A percentile compares a stretch with the other conserved stretches of the same genome.
Evolutionary conservation across 2,797 vertebrate species (phyloP).

Genomic region (Tokudaia muenninki): DNA sequence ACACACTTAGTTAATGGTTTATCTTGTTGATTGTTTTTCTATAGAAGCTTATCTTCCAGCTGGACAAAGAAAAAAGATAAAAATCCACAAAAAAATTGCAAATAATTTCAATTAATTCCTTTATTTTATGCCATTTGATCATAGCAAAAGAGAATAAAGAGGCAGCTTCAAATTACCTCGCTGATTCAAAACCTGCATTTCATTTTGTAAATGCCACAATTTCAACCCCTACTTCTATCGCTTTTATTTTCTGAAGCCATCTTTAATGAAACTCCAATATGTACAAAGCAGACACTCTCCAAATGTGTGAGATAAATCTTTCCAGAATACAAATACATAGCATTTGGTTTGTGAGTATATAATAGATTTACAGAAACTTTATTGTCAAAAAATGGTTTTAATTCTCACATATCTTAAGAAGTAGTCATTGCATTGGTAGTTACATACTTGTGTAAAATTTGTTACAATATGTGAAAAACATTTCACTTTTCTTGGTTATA

Average conservation of each 20-base stretch:
- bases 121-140: constrained; percentile 31
- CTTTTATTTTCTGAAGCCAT: not conserved
- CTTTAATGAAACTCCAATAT: not conserved
- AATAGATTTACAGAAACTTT: not conserved
- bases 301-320: constrained; percentile 28
- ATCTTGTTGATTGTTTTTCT: not conserved
- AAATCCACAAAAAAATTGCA: not conserved
- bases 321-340: constrained; percentile 1
- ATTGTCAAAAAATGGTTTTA: not conserved
- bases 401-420: not conserved
- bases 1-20: not conserved
- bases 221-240: constrained; percentile 37
- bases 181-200: constrained; percentile 50
- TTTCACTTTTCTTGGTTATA: not conserved
- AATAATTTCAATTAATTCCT: constrained; percentile 14
- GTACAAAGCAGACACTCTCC: not conserved
- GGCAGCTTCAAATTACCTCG: not conserved
- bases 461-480: constrained; percentile 16
- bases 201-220: constrained; percentile 36
- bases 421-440: not conserved
- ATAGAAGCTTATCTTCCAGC: not conserved
- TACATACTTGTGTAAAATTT: not conserved
- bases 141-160: constrained; percentile 17
- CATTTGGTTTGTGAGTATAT: constrained; percentile 27
- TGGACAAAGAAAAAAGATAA: not conserved